Conservation (phyloP, 2,888 invertebrate species). For the Dasysyrphus tricinctus region DNA sequence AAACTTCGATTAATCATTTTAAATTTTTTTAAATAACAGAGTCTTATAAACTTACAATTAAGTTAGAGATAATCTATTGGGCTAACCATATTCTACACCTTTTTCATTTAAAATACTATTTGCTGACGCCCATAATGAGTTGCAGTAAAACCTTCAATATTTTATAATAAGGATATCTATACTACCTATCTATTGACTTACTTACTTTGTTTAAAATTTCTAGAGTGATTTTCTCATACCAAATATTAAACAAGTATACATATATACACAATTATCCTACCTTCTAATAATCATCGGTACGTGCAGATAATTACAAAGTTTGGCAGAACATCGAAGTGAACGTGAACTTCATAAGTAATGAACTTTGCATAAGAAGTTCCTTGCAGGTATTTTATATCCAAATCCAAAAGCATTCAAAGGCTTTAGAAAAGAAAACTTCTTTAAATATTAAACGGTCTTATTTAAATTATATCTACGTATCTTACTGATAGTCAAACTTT, state of each 20-base stretch:
- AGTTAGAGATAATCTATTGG: too few relatives aligned
- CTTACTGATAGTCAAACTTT: not conserved
- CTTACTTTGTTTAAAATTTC: too few relatives aligned
- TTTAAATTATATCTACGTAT: too few relatives aligned
- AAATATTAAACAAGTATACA: not conserved
- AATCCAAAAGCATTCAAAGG: conserved; percentile 26
- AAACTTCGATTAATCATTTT: too few relatives aligned
- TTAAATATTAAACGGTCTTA: not conserved
- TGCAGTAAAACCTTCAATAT: too few relatives aligned
- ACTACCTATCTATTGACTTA: too few relatives aligned
- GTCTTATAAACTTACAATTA: too few relatives aligned
- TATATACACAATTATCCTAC: conserved; percentile 40
- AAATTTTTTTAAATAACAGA: too few relatives aligned
- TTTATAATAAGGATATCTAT: too few relatives aligned
- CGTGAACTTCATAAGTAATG: conserved; percentile 58
- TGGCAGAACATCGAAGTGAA: conserved; percentile 33
- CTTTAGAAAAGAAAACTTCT: conserved; percentile 23
- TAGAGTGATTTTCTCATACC: not conserved
- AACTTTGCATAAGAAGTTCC: conserved; percentile 5
- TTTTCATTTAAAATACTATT: too few relatives aligned
- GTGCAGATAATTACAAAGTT: conserved; percentile 71
- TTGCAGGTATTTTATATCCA: not conserved
- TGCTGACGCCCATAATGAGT: too few relatives aligned
- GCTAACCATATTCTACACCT: too few relatives aligned
- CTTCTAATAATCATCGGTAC: conserved; percentile 55